These are phyloP conservation scores for Oxystoma pomonae DNA, from an alignment of 2,888 invertebrate species.

Conservation along the genomic window DNA sequence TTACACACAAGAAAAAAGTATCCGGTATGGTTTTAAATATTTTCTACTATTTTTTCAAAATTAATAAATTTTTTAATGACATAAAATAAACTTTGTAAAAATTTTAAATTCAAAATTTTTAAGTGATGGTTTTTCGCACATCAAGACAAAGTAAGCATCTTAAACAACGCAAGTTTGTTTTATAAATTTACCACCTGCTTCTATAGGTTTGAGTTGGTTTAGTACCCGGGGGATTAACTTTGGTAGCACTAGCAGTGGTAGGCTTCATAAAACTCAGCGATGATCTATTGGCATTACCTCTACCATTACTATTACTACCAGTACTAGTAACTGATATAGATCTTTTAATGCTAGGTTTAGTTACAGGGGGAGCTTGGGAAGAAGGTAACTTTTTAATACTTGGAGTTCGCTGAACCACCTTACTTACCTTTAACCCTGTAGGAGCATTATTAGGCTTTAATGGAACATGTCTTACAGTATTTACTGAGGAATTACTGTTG, in stretches of 20 bases:
- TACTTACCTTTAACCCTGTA: no score
- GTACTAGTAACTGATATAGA: not conserved
- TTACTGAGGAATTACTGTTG: not conserved
- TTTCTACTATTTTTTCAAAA: no score
- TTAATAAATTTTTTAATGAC: no score
- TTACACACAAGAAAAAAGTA: no score
- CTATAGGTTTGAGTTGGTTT: not conserved
- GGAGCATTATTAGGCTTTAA: not conserved
- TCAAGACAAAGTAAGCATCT: no score
- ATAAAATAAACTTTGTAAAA: no score
- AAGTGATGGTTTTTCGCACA: no score
- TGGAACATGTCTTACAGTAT: not conserved
- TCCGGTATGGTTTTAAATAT: no score
- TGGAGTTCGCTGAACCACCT: not conserved
- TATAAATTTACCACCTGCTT: not conserved
- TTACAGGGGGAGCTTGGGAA: not conserved
- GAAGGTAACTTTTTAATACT: not conserved
- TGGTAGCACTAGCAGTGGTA: not conserved
- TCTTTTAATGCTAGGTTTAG: not conserved
- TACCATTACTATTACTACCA: not conserved
- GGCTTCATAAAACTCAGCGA: not conserved
- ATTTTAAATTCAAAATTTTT: no score
- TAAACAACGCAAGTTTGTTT: no score
- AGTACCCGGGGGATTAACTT: not conserved
- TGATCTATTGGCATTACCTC: not conserved